phyloP scores from a whole-genome alignment of 2,113 vertebrate genomes.

The Vulpes lagopus region DNA sequence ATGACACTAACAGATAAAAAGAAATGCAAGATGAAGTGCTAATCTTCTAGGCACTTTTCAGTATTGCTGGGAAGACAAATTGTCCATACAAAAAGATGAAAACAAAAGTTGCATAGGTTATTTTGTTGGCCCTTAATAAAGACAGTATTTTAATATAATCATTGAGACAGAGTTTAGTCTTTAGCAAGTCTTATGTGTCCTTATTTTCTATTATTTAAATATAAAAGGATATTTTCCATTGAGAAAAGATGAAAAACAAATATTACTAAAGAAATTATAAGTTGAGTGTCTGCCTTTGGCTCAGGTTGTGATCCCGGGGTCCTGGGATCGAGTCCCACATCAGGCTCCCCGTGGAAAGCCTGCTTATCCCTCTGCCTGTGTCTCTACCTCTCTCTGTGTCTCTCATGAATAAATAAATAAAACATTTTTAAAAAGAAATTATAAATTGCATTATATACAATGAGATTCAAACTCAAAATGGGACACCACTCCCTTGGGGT shows the following conservation, averaged over 20 bases:
- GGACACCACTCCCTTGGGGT: not conserved
- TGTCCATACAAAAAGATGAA: not conserved
- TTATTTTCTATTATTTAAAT: not conserved
- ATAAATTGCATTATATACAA: not conserved
- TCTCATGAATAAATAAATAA: no score
- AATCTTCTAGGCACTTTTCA: not conserved
- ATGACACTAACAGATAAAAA: not conserved
- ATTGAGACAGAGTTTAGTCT: conserved; percentile 6
- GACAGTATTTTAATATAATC: not conserved
- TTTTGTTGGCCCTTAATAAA: not conserved
- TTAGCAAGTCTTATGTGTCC: not conserved
- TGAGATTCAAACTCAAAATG: not conserved
- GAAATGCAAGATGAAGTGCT: not conserved
- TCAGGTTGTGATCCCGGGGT: no score
- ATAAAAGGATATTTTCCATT: not conserved
- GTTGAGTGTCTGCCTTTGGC: not conserved
- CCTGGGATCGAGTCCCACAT: no score
- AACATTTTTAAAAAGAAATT: not conserved
- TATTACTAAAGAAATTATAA: not conserved
- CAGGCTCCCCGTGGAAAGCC: no score
- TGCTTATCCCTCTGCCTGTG: no score
- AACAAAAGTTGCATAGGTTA: not conserved
- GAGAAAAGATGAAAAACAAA: not conserved
- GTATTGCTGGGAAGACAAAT: not conserved
- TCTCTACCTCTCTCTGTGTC: no score